Evolutionary conservation across 2,113 vertebrate species (phyloP).

Genomic region (Alligator sinensis): DNA sequence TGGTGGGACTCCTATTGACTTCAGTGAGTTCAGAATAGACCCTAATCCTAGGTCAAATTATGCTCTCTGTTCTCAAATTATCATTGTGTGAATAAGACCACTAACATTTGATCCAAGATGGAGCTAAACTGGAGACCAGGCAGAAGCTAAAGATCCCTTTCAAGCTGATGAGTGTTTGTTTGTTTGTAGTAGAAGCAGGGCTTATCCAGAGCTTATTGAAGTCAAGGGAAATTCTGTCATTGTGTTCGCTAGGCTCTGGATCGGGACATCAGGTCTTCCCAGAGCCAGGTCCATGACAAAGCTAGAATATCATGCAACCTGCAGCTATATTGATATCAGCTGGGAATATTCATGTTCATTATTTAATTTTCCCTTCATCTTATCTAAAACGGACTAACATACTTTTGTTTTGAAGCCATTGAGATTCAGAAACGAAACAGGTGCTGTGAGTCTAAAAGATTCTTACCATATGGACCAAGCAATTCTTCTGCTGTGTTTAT

Average conservation of each 20-base stretch:
- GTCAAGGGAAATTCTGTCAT: rapidly evolving
- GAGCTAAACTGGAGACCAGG: not conserved
- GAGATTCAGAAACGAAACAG: not conserved
- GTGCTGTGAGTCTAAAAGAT: not conserved
- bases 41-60: not conserved
- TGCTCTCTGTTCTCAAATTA: not conserved
- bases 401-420: conserved; percentile 18
- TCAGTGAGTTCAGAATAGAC: not conserved
- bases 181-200: rapidly evolving
- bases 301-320: not conserved
- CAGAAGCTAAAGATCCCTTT: not conserved
- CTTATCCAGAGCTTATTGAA: not conserved
- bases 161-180: not conserved
- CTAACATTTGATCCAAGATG: not conserved
- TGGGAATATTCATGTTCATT: not conserved
- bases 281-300: not conserved
- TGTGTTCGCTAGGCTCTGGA: not conserved
- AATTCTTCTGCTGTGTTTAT: conserved; percentile 69
- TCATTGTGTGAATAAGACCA: not conserved
- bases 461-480: conserved; percentile 72
- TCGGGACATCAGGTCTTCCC: not conserved
- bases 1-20: not conserved
- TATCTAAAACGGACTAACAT: not conserved
- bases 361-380: not conserved
- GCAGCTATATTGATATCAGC: not conserved